Evolutionary conservation across 2,113 vertebrate species (phyloP).

Genomic region (Ciconia stormi): DNA sequence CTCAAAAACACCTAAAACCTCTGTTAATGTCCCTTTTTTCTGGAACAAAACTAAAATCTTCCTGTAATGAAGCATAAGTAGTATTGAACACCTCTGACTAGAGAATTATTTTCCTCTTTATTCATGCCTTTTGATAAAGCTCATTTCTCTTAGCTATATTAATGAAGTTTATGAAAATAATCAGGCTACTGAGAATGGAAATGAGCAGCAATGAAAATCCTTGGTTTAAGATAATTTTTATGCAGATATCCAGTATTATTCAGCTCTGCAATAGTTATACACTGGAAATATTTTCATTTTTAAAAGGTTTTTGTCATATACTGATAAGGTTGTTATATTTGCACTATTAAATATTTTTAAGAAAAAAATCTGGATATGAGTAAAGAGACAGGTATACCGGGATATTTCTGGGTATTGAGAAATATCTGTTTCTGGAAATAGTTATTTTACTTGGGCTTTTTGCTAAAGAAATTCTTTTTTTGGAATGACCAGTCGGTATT

Average conservation of each 20-base stretch:
- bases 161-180: background rate
- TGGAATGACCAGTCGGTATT: background rate
- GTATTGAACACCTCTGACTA: background rate
- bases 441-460: rapidly evolving
- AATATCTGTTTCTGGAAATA: background rate
- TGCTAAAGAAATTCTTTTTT: background rate
- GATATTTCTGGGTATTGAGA: background rate
- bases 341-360: background rate
- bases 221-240: background rate
- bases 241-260: background rate
- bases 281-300: background rate
- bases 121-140: background rate
- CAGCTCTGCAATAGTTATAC: background rate
- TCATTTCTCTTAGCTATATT: background rate
- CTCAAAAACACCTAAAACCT: background rate
- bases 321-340: background rate
- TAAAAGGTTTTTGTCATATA: background rate
- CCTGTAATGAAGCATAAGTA: background rate
- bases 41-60: background rate
- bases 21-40: background rate
- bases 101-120: background rate
- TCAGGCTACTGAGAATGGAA: background rate
- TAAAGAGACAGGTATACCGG: background rate
- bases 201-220: background rate
- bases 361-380: background rate